These are phyloP conservation scores for Drosophila subobscura DNA, from an alignment of 1,140 invertebrate species.

Conservation along the genomic window DNA sequence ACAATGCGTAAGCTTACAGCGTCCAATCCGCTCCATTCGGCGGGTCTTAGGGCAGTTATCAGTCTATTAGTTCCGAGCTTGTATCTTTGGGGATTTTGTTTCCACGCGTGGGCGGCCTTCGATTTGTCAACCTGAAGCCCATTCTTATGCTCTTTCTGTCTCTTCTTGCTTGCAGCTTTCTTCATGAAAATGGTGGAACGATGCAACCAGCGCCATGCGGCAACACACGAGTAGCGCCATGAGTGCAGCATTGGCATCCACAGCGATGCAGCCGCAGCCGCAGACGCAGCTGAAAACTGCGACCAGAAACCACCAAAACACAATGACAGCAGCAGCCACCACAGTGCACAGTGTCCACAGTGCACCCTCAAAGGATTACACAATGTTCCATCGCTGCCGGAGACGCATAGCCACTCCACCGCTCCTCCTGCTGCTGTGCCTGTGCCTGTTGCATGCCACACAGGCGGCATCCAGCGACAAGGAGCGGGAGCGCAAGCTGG, in stretches of 20 bases:
- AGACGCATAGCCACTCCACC: conserved; percentile 30
- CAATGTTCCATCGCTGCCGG: conserved; percentile 68
- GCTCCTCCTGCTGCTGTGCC: conserved; percentile 24
- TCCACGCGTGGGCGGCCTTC: conserved; percentile 32
- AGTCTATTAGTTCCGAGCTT: conserved; percentile 65
- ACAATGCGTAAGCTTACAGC: conserved; percentile 65
- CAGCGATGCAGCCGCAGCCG: no score
- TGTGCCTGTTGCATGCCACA: conserved; percentile 12
- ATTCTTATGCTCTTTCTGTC: no score
- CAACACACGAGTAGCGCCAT: no score
- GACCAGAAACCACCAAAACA: no score
- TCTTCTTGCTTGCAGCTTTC: no score
- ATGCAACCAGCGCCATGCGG: no score
- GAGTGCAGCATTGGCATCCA: no score
- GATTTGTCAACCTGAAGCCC: no score
- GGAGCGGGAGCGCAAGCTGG: conserved; percentile 91
- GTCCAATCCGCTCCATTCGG: conserved; percentile 17
- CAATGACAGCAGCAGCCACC: conserved; percentile 12
- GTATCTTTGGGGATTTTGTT: conserved; percentile 30
- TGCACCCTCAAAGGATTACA: conserved; percentile 51
- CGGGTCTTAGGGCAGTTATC: conserved; percentile 67
- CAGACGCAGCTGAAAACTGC: no score
- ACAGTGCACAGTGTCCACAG: conserved; percentile 13
- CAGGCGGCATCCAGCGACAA: conserved; percentile 38
- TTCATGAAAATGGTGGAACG: no score